Conservation (phyloP, 2,113 vertebrate genomes). For the Psephotus haematonotus region DNA sequence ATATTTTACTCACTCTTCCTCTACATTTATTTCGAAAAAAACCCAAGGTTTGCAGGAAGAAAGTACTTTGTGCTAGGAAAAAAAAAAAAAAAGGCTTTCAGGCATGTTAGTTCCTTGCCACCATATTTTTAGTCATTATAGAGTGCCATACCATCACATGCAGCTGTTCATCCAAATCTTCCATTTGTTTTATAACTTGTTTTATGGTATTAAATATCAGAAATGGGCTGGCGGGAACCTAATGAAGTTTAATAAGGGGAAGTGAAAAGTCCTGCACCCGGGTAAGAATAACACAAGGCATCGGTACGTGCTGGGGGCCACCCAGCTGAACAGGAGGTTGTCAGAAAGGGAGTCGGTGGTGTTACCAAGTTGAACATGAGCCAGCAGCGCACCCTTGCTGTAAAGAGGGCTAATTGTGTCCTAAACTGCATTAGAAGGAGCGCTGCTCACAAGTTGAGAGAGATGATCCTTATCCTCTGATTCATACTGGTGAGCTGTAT, state of each 20-base stretch:
- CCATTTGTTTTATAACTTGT: background rate
- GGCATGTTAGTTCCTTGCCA: background rate
- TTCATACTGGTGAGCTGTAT: background rate
- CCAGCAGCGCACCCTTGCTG: background rate
- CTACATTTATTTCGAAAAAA: background rate
- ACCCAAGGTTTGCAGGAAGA: background rate
- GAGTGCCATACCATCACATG: background rate
- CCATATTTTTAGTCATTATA: background rate
- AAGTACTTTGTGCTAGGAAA: background rate
- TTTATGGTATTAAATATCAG: background rate
- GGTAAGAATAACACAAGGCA: background rate
- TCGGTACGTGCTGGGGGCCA: background rate
- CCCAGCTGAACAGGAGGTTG: background rate
- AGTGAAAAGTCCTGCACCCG: background rate
- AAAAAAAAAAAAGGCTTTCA: background rate
- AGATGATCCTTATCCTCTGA: background rate
- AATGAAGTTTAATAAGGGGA: background rate
- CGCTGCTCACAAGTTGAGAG: background rate
- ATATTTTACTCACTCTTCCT: background rate
- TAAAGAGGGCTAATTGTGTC: background rate
- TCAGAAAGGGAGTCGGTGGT: background rate
- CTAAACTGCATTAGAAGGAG: background rate
- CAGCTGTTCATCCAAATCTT: background rate
- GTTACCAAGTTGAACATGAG: background rate
- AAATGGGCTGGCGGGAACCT: background rate